Conservation (phyloP, 92 coral and sea anemone species). For the Micromussa lordhowensis region DNA sequence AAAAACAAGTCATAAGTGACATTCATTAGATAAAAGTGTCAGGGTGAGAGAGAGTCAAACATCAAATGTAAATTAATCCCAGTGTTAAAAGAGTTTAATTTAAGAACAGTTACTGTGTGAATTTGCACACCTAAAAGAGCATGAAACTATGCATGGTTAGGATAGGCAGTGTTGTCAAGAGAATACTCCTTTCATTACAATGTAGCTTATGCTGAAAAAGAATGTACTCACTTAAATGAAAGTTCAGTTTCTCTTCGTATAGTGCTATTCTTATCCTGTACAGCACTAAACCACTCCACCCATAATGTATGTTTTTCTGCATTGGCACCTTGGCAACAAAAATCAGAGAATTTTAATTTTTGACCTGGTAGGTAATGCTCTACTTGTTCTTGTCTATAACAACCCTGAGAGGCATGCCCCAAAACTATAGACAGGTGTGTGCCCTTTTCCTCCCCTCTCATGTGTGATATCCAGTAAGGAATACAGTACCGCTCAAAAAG, state of each 20-base stretch:
- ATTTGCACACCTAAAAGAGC: no score
- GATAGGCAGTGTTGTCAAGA: not conserved
- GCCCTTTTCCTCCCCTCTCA: no score
- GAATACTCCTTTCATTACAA: not conserved
- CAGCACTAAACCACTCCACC: slow-evolving; percentile 86
- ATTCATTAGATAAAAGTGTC: not conserved
- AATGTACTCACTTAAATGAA: slow-evolving; percentile 78
- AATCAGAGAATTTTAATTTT: not conserved
- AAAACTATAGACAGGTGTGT: no score
- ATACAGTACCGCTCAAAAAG: no score
- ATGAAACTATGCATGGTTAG: not conserved
- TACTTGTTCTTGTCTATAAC: no score
- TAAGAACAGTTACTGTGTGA: no score
- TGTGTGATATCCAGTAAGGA: no score
- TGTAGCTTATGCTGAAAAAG: not conserved
- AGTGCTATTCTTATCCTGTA: slow-evolving; percentile 80
- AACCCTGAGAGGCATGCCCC: no score
- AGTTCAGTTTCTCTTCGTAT: slow-evolving; percentile 88
- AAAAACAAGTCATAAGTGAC: not conserved
- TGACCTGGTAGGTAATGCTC: not conserved
- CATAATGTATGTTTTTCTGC: slow-evolving; percentile 72
- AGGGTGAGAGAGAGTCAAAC: no score
- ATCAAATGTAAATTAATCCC: no score
- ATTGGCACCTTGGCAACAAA: slow-evolving; percentile 51
- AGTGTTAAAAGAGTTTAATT: no score